Base-by-base conservation (phyloP, 2,113 vertebrate species). In the Columba janthina region DNA sequence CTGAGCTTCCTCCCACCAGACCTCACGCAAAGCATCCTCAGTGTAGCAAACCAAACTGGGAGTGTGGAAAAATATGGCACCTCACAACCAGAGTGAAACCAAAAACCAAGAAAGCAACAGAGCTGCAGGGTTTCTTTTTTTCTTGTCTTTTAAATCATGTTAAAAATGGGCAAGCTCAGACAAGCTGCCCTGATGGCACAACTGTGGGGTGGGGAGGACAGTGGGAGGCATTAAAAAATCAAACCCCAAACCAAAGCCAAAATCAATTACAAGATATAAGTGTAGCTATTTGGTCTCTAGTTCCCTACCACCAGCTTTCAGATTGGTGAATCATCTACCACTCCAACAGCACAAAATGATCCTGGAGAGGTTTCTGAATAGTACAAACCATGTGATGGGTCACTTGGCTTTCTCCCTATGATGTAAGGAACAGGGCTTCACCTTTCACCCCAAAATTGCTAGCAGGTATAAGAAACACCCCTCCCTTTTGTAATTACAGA, bases 191-290 rank as follows among this genome's bases (percentile, higher is more conserved):
- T 44, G 65, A 71, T 62, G 76, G 79, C 58, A 73, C 70, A 73
- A 46, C 51, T 79, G 56, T 50, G 48, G 65, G 60, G 67, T 21
- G 62, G 61, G 78, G 56, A 40, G 75, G 53, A 69, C 24, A 81
- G 77, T 62, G 51, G 92, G 79, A 95, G 69, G 79, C 76, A 93
- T 71, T 3, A 88, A 77, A 78, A 42, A 71, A 32, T 5, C 57
- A 88, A 92, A 88, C 72, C 67, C 53, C 60, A 60, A 90, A 94
- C 51, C 91, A 95, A 95, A 94, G 73, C 81, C 61, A 72, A 95
- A 88, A 93, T 94, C 75, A 92, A 80, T 94, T 76, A 75, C n/a
- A 81, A 93, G 86, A 78, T 34, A 29, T 36, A 97, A 88, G 84
- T 77, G 82, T 28, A 90, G 80, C 88, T 93, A 86, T 89, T 89